A percentile compares a stretch with the other conserved stretches of the same genome.
phyloP scores from a whole-genome alignment of 2,888 invertebrate species.

The Andrena trimmerana region DNA sequence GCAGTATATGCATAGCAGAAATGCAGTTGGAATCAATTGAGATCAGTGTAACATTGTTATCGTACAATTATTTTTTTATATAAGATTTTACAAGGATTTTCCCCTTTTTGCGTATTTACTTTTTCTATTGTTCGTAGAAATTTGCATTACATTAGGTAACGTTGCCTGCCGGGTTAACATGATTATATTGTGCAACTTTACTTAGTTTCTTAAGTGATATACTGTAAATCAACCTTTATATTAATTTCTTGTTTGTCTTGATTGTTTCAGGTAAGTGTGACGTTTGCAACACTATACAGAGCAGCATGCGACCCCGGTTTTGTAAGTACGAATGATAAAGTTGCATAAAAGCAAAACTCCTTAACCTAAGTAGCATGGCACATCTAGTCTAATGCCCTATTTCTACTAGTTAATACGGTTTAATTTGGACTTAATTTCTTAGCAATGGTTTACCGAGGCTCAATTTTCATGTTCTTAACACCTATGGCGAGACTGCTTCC shows the following conservation, averaged over 20 bases:
- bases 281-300: background rate
- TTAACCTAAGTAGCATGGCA: no score
- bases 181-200: background rate
- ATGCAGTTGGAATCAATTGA: no score
- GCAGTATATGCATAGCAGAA: no score
- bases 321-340: conserved; percentile 27
- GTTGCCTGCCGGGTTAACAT: no score
- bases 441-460: conserved; percentile 19
- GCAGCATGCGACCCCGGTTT: background rate
- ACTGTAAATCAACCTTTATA: background rate
- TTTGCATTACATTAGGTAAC: no score
- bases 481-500: conserved; percentile 48
- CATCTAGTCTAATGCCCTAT: background rate
- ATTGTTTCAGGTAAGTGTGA: conserved; percentile 57
- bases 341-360: background rate
- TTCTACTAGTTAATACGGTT: background rate
- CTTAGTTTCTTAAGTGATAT: background rate
- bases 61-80: no score
- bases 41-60: no score
- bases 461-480: conserved; percentile 41
- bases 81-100: no score
- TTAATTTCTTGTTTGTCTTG: conserved; percentile 12
- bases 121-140: no score
- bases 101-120: no score
- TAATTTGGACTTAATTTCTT: background rate